Percentiles rank a stretch among this genome's conserved stretches.
Evolutionary conservation across 2,888 invertebrate genomes (phyloP).

Genomic region (Dascillus cervinus): DNA sequence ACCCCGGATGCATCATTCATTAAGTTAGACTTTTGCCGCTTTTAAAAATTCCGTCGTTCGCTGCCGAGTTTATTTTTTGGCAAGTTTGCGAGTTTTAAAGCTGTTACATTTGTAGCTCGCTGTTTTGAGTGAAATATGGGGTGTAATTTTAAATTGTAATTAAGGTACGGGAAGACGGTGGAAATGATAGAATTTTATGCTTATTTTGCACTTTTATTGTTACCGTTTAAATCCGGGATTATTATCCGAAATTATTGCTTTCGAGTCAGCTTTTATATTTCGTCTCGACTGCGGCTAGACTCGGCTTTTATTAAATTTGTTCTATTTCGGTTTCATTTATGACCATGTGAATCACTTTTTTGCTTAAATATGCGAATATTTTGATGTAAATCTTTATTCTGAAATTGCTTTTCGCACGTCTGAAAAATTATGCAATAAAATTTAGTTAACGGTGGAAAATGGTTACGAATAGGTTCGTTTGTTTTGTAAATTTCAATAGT

Average conservation of each 20-base stretch:
- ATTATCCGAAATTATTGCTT: slow-evolving; percentile 20
- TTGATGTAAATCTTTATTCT: too few relatives aligned
- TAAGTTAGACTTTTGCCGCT: slow-evolving; percentile 13
- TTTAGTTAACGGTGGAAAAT: too few relatives aligned
- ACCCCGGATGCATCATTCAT: slow-evolving; percentile 15
- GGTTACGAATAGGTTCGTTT: too few relatives aligned
- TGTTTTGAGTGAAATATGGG: slow-evolving; percentile 15
- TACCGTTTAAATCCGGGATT: slow-evolving; percentile 15
- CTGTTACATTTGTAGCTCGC: not conserved
- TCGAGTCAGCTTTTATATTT: slow-evolving; percentile 15
- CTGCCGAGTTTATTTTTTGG: slow-evolving; percentile 12
- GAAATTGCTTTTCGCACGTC: too few relatives aligned
- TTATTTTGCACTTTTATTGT: slow-evolving; percentile 24
- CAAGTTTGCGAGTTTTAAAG: slow-evolving; percentile 9
- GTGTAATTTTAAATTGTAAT: slow-evolving; percentile 21
- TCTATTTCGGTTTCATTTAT: slow-evolving; percentile 1
- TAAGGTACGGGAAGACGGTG: slow-evolving; percentile 17
- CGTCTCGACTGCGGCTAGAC: not conserved
- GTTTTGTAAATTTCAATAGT: too few relatives aligned
- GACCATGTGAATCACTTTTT: too few relatives aligned
- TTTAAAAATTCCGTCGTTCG: too few relatives aligned
- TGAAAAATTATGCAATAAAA: too few relatives aligned
- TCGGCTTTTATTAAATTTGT: not conserved
- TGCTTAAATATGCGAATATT: too few relatives aligned
- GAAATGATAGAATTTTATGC: slow-evolving; percentile 18